phyloP scores from a whole-genome alignment of 2,113 vertebrate species.

The Uria aalge region DNA sequence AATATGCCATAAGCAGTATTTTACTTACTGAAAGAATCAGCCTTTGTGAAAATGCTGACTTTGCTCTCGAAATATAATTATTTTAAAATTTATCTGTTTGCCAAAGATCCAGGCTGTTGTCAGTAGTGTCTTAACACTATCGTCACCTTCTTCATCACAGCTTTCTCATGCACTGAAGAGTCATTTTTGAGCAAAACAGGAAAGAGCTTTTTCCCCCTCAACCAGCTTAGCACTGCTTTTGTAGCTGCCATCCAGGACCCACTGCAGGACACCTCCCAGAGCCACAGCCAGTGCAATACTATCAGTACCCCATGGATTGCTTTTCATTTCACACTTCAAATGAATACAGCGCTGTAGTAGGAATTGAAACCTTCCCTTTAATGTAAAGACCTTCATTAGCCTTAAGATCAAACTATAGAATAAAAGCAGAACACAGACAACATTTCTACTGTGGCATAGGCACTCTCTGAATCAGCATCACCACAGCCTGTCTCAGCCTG shows the following conservation, averaged over 20 bases:
- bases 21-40: not conserved
- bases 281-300: not conserved
- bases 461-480: not conserved
- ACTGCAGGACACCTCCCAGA: not conserved
- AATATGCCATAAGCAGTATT: not conserved
- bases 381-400: not conserved
- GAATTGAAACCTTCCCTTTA: not conserved
- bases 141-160: not conserved
- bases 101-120: not conserved
- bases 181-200: not conserved
- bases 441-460: not conserved
- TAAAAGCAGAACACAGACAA: not conserved
- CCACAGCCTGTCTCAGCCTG: not conserved
- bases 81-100: not conserved
- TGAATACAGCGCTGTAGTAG: fast-evolving
- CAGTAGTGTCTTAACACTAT: not conserved
- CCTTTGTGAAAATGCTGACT: not conserved
- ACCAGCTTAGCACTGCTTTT: not conserved
- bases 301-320: not conserved
- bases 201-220: not conserved
- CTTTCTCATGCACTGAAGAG: not conserved
- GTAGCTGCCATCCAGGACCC: too few species aligned
- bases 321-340: not conserved
- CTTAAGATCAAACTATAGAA: not conserved
- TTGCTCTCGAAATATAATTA: not conserved